These are phyloP conservation scores for Mercenaria mercenaria DNA, from an alignment of 1,140 invertebrate genomes.

Conservation along the genomic window DNA sequence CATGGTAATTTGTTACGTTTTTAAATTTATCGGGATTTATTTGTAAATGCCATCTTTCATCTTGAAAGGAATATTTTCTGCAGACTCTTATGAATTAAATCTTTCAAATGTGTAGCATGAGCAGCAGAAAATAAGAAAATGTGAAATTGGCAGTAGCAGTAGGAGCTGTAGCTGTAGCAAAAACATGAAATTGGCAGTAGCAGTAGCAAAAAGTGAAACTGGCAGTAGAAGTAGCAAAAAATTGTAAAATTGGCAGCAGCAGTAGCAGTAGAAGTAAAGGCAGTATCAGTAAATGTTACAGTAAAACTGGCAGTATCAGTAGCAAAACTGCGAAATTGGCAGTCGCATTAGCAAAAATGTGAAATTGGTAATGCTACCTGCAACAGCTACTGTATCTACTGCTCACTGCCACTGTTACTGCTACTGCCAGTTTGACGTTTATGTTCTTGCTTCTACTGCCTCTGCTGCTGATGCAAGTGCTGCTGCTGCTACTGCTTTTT, in stretches of 20 bases:
- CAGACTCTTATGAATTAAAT: too few relatives aligned
- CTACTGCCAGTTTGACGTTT: background rate
- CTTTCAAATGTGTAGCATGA: too few relatives aligned
- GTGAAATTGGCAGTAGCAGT: too few relatives aligned
- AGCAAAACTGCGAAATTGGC: background rate
- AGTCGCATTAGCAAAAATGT: background rate
- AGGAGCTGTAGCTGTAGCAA: too few relatives aligned
- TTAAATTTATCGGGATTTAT: too few relatives aligned
- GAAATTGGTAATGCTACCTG: background rate
- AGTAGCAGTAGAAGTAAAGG: background rate
- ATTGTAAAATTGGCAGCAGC: background rate
- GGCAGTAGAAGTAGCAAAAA: background rate
- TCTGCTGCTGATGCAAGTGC: constrained; percentile 13
- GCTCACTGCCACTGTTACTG: background rate
- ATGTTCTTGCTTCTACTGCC: background rate
- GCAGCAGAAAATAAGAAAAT: too few relatives aligned
- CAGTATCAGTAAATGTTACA: background rate
- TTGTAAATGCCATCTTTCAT: too few relatives aligned
- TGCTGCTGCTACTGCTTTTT: too few relatives aligned
- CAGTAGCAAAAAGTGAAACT: background rate
- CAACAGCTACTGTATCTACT: background rate
- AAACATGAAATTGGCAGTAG: too few relatives aligned
- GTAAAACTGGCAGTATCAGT: background rate
- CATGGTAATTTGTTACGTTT: too few relatives aligned
- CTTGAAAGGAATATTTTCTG: too few relatives aligned